Percentiles rank a stretch among this genome's conserved stretches.
Evolutionary conservation across 2,888 invertebrate species (phyloP).

Genomic region (Erebia palarica): DNA sequence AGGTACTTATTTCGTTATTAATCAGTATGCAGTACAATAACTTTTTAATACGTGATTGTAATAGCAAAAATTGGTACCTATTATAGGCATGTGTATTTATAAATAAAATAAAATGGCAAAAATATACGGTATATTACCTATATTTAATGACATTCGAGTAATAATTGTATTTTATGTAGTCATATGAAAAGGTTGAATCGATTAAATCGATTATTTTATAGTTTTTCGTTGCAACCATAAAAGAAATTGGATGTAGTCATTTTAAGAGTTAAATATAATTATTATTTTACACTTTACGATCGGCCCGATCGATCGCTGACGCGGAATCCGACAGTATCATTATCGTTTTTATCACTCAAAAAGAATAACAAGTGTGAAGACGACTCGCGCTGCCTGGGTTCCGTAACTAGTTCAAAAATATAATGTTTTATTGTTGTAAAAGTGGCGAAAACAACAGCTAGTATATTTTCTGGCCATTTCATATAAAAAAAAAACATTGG

Average conservation of each 20-base stretch:
- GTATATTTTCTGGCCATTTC: no score
- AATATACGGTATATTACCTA: background rate
- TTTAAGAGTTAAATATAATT: slow-evolving; percentile 22
- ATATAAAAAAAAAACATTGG: no score
- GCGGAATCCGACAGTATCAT: slow-evolving; percentile 20
- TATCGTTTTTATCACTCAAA: slow-evolving; percentile 19
- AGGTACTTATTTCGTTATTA: no score
- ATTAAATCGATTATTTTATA: slow-evolving; percentile 25
- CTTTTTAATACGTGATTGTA: background rate
- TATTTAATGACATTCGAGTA: slow-evolving; percentile 10
- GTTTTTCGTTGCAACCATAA: slow-evolving; percentile 23
- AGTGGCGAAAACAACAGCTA: no score
- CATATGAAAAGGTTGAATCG: slow-evolving; percentile 16
- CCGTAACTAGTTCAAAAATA: background rate
- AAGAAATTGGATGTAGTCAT: slow-evolving; percentile 23
- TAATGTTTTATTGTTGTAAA: no score
- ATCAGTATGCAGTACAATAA: background rate
- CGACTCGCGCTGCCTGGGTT: background rate
- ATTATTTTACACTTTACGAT: slow-evolving; percentile 23
- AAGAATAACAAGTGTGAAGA: background rate
- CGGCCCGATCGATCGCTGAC: slow-evolving; percentile 16
- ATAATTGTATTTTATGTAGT: slow-evolving; percentile 20
- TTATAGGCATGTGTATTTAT: background rate
- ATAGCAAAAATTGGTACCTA: background rate
- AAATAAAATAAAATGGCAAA: slow-evolving; percentile 6